Base-by-base conservation (phyloP, 2,888 invertebrate genomes). In the Epinotia bilunana region DNA sequence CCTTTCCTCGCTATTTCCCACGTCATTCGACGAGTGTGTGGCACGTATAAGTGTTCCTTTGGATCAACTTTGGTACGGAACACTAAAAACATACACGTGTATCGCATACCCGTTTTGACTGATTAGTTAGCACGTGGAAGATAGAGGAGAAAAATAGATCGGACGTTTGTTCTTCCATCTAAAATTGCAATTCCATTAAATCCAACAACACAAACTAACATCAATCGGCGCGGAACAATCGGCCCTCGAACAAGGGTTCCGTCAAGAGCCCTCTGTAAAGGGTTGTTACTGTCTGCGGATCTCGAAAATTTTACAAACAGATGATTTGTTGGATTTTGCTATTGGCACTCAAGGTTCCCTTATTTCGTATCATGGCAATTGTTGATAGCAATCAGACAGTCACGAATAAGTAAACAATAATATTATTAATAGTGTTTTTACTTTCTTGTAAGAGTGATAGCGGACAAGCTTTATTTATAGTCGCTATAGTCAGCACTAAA, bases 271-370 rank as follows among this genome's bases (percentile, higher is more conserved):
- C 86, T 87, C 79, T 74, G 77, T 85, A 90, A 93, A 93, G 92
- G 92, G 92, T 93, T 93, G 93, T 91, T 90, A 89, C 90, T 83
- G 86, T 85, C 87, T 79, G 81, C 80, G 77, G 81, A 80, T 80
- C 84, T 84, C 84, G 82, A 86, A 82, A 85, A 87, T 89, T 89
- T 91, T 88, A 90, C 88, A 88, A 75, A 89, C 88, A 86, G 88
- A 89, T 91, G 90, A 91, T 91, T 91, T 91, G 88, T 89, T 90
- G 86, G 87, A 89, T 89, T 91, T 90, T 88, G 89, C 89, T 86
- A 92, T 93, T 91, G 90, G 81, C 84, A 84, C 82, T 83, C 70
- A 78, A 80, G 80, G 74, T 76, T 78, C 43, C 12, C 23, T 13
- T 73, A 80, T 87, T 89, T 80, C 81, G 86, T 89, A 77, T 86